Evolutionary conservation across 2,797 vertebrate species (phyloP), one percentile per base, ranked within the genome.

Genomic region (Lacerta bilineata): DNA sequence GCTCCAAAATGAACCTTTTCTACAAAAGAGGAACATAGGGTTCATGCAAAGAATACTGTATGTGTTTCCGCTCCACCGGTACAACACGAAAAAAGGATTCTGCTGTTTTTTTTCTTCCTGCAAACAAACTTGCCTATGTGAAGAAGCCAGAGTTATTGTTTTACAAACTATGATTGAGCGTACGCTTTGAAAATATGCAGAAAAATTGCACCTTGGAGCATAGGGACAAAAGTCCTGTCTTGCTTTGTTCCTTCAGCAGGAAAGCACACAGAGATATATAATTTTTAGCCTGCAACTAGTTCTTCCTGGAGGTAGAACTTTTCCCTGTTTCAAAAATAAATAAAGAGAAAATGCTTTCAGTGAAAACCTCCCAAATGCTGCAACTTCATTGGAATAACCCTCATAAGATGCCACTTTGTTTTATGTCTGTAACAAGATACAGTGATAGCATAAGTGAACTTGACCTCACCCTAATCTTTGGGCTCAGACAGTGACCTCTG

Each of bases 381-480:
- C 87, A 87, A 2, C 50, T 2, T 5, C 36, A 55, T 91, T 75
- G 0, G n/a, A 6, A 13, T 29, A 27, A 88, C 50, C 23, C 41
- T 87, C 0, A 0, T 1, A 78, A 66, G 23, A 1, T 33, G 76
- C 82, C 84, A 36, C 82, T 84, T 18, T 13, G 85, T 18, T 2
- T 91, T 84, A 29, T 59, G 72, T 80, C 88, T 91, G 91, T 39
- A 94, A 95, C 0, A 2, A 3, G 90, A 93, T 29, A 82, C 87
- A 85, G 81, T 43, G 88, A 86, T 91, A 92, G 86, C 50, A 83
- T 76, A 7, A 75, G 90, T 5, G 33, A 90, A 90, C 93, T 90
- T 95, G 93, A 93, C 94, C 94, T 93, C 90, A 85, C 83, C 89
- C 86, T 90, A 90, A 61, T 88, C 91, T 91, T 88, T 82, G 87